Evolutionary conservation across 2,888 invertebrate genomes (phyloP), one percentile per base, ranked within the genome.

Genomic region (Vesta saturnalis): DNA sequence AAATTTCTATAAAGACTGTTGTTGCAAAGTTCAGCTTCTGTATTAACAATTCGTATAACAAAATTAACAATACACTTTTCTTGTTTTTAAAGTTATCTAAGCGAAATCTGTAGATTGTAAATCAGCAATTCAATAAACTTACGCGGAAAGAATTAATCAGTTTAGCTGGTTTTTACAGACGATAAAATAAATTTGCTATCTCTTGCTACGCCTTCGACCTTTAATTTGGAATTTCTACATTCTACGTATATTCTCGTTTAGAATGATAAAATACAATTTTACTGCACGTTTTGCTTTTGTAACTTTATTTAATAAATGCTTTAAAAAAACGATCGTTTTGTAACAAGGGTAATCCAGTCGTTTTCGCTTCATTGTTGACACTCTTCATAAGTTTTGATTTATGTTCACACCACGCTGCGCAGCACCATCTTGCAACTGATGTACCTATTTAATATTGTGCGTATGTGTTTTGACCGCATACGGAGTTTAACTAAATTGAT

Each of bases 371-470:
- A n/a, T 39, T 1, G 39, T n/a, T 39, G 39, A 39, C 39, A 39
- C 39, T n/a, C 39, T 39, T 39, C 39, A 39, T 39, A 39, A 39
- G 12, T 39, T 39, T 39, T 39, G 39, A 39, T 39, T 39, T 39
- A 39, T 39, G 39, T 12, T n/a, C 12, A 39, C 39, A 8, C 2
- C 39, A 39, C n/a, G 39, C 39, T 8, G 39, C 39, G 39, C n/a
- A n/a, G n/a, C 39, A n/a, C 39, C 39, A n/a, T n/a, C n/a, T 39
- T 39, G 39, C 12, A n/a, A n/a, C 39, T 39, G n/a, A 39, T 8
- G 39, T n/a, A n/a, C n/a, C n/a, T n/a, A n/a, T 39, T 39, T 39
- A n/a, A 39, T n/a, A 39, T 39, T 39, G 39, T 39, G 39, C 39
- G 39, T 39, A 39, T 39, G 8, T 39, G 12, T 39, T 39, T 39